Base-by-base conservation (phyloP, 2,797 vertebrate species). In the Ambastaia sidthimunki region DNA sequence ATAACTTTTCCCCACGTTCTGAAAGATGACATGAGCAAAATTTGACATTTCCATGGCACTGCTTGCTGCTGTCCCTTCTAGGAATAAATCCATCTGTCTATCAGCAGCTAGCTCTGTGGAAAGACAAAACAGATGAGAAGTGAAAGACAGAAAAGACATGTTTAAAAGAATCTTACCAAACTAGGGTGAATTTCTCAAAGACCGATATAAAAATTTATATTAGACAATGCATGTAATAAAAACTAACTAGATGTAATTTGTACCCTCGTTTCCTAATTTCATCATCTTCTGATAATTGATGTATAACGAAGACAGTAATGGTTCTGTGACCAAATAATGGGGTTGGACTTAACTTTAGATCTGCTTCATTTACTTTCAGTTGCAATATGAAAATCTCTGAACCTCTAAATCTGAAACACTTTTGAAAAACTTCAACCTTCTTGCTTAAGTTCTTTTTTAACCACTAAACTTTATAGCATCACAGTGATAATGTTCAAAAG, bases 11-110 rank as follows among this genome's bases (percentile, higher is more conserved):
- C 96, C 97, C 74, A 99, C 96, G 90, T 99, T 98, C 92, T 99
- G 97, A 92, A 99, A 99, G 92, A 99, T 98, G 87, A 99, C 98
- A 63, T 99, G 98, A 31, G 98, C 97, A 94, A 99, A 99, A 90
- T 99, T 99, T 76, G 97, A 98, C 11, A 94, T 97, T 90, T 99
- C 97, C 93, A 97, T 94, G 88, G 92, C 60, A 86, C 83, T 93
- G 72, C 85, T 85, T 84, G 93, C 87, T 88, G 93, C 92, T 0
- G 94, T 91, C 85, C 94, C 87, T 82, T 97, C 96, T 90, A 94
- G 94, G 91, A 95, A 94, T 82, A 95, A 94, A 83, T 93, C 94
- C 96, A 97, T 97, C 83, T 88, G 87, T 92, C 84, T 89, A 78
- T 92, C 89, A 94, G 86, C 80, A 89, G 67, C 60, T 79, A 76